Conservation (phyloP, 37 sponge, comb jelly and placozoan species). For the Halichondria panicea region DNA sequence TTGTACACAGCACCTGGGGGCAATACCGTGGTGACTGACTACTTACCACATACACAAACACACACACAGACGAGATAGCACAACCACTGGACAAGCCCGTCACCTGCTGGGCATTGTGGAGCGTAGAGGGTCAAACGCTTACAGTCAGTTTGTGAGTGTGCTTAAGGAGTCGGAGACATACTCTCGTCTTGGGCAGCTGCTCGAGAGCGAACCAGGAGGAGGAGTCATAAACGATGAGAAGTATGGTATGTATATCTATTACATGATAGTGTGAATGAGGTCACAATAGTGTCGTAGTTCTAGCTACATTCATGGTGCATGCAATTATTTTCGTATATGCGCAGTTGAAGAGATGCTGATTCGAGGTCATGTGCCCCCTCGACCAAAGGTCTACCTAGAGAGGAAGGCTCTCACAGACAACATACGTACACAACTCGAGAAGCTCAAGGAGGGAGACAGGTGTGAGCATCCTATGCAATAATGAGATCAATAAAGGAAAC, state of each 20-base stretch:
- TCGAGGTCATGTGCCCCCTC: conserved; percentile 61
- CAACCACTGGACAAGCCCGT: neutral
- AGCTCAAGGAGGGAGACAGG: conserved; percentile 42
- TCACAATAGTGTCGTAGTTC: neutral
- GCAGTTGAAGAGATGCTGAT: conserved; percentile 51
- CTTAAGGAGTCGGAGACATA: conserved; percentile 10
- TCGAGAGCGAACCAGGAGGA: neutral
- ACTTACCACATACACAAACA: neutral
- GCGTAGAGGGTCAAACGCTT: conserved; percentile 6
- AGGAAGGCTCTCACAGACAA: conserved; percentile 17
- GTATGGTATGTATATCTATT: conserved; percentile 11
- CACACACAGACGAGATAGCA: neutral
- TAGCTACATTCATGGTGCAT: conserved; percentile 8
- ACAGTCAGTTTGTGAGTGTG: neutral
- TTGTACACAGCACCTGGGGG: neutral
- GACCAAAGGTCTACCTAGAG: conserved; percentile 25
- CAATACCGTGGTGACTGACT: neutral
- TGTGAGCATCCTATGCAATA: too few species aligned
- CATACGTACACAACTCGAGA: conserved; percentile 29
- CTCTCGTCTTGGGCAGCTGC: neutral
- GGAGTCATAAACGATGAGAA: conserved; percentile 2
- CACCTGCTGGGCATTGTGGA: conserved; percentile 3
- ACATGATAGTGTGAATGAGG: conserved; percentile 4
- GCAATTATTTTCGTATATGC: neutral
- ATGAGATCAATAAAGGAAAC: too few species aligned